Evolutionary conservation across 2,797 vertebrate species (phyloP).

Genomic region (Odontamblyopus rebecca): DNA sequence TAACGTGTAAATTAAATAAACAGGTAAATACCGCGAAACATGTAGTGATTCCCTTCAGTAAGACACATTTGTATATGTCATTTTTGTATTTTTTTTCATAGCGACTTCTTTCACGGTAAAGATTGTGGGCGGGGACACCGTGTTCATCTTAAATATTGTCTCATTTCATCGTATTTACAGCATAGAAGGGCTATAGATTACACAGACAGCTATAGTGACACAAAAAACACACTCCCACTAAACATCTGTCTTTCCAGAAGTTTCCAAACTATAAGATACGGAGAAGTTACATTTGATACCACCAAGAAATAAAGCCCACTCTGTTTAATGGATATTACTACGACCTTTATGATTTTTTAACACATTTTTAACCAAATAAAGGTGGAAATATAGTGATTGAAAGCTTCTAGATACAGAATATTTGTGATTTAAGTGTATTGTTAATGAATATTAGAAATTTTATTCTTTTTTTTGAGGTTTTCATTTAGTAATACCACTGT

Average conservation of each 20-base stretch:
- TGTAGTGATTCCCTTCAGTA: background rate
- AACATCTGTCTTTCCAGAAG: conserved; percentile 31
- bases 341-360: too few relatives aligned
- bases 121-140: conserved; percentile 6
- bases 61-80: background rate
- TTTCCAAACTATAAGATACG: conserved; percentile 5
- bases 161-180: conserved; percentile 5
- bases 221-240: conserved; percentile 27
- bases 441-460: too few relatives aligned
- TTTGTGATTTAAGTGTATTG: too few relatives aligned
- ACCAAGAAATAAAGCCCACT: too few relatives aligned
- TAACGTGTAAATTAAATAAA: too few relatives aligned
- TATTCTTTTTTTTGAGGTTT: too few relatives aligned
- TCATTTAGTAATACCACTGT: too few relatives aligned
- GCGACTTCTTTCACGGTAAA: background rate
- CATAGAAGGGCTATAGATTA: background rate
- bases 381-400: too few relatives aligned
- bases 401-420: too few relatives aligned
- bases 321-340: too few relatives aligned
- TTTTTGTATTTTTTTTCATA: background rate
- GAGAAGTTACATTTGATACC: background rate
- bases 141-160: conserved; percentile 19
- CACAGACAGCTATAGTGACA: conserved; percentile 2
- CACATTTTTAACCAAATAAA: too few relatives aligned
- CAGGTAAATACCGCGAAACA: background rate